Conservation (phyloP, 2,888 invertebrate species). For the Aproaerema taeniolella region DNA sequence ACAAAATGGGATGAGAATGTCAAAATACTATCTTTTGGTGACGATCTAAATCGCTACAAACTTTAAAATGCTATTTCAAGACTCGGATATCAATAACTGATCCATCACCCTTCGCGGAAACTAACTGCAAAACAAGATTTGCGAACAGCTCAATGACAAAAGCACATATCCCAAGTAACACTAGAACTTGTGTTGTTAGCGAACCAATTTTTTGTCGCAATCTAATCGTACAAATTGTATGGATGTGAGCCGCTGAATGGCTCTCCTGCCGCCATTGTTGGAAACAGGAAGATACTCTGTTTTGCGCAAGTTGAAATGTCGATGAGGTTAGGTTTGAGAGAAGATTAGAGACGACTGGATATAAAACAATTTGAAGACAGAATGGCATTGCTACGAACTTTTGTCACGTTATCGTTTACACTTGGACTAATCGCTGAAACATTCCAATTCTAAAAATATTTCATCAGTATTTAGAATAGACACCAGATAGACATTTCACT, state of each 20-base stretch:
- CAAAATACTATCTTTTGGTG: constrained; percentile 66
- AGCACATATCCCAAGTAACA: constrained; percentile 49
- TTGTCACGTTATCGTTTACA: no score
- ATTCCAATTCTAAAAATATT: no score
- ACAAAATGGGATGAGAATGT: constrained; percentile 72
- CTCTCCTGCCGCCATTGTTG: constrained; percentile 29
- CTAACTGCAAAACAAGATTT: no score
- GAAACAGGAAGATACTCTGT: constrained; percentile 39
- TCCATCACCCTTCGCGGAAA: no score
- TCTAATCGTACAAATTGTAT: constrained; percentile 34
- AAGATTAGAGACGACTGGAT: constrained; percentile 22
- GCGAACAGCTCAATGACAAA: no score
- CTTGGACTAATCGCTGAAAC: no score
- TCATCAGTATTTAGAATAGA: no score
- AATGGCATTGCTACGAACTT: background rate
- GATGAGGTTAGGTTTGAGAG: constrained; percentile 18
- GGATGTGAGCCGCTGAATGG: constrained; percentile 30
- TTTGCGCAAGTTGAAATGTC: constrained; percentile 29
- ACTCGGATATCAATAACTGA: no score
- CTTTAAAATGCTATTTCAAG: constrained; percentile 1
- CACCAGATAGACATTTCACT: no score
- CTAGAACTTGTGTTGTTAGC: constrained; percentile 62
- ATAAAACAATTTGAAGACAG: background rate
- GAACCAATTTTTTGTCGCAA: constrained; percentile 19
- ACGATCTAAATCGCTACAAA: constrained; percentile 43